Evolutionary conservation across 2,888 invertebrate genomes (phyloP).

Genomic region (Pomacea canaliculata): DNA sequence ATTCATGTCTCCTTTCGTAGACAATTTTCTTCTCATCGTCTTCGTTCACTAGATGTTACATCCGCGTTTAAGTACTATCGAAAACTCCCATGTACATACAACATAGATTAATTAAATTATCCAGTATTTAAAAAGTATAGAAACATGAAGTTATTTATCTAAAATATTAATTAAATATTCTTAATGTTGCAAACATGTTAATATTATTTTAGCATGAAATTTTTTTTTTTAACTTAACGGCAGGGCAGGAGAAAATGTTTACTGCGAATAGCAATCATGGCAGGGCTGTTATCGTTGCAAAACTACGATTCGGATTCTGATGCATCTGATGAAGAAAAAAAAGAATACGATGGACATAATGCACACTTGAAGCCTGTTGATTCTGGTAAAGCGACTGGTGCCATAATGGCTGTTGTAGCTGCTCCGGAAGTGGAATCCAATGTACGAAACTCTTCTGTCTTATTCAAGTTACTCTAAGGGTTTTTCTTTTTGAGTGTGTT

Average conservation of each 20-base stretch:
- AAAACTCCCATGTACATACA: too few relatives aligned
- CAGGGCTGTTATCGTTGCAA: slow-evolving; percentile 74
- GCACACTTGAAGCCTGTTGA: slow-evolving; percentile 60
- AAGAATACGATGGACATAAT: slow-evolving; percentile 44
- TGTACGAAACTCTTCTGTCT: slow-evolving; percentile 62
- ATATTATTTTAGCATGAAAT: neutral
- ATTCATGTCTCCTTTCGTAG: too few relatives aligned
- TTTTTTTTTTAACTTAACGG: neutral
- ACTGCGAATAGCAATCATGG: slow-evolving; percentile 34
- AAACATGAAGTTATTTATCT: too few relatives aligned
- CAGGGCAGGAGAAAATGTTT: neutral
- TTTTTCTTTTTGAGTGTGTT: too few relatives aligned
- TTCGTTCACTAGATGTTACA: too few relatives aligned
- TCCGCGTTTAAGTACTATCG: too few relatives aligned
- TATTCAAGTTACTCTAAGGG: slow-evolving; percentile 19
- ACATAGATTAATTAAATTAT: too few relatives aligned
- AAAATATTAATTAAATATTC: too few relatives aligned
- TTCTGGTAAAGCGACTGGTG: slow-evolving; percentile 39
- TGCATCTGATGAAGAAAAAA: slow-evolving; percentile 74
- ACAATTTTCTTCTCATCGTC: too few relatives aligned
- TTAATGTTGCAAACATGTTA: too few relatives aligned
- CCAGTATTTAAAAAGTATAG: too few relatives aligned
- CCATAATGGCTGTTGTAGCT: slow-evolving; percentile 72
- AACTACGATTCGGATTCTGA: slow-evolving; percentile 83
- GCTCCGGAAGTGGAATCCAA: slow-evolving; percentile 87